Evolutionary conservation across 1,140 invertebrate species (phyloP), one percentile per base, ranked within the genome.

Genomic region (Ganaspis sp.): DNA sequence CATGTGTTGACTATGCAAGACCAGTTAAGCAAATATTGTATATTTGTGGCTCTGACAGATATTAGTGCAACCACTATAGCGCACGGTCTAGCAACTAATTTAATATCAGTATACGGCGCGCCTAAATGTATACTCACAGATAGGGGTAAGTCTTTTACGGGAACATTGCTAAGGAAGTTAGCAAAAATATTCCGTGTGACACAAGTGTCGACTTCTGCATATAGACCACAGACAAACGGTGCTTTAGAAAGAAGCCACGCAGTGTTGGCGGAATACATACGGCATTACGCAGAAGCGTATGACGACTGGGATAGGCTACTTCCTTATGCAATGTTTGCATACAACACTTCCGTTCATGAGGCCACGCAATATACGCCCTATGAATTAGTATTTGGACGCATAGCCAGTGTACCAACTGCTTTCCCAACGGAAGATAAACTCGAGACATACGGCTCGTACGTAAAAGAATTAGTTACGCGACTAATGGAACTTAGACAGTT

Each of bases 351-450:
- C 0, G 53, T 54, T 1, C 53, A 54, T 9, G 53, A 54, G 23
- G 53, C 53, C 0, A 54, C 53, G 0, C 21, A 54, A 23, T 54
- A 9, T 21, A 54, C 53, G 0, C 19, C 53, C 5, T 54, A 23
- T 54, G 19, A 54, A 54, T 1, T 54, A 34, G 29, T 6, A 6
- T 34, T 91, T 2, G 92, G 94, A 83, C n/a, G n/a, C n/a, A 34
- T 34, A n/a, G n/a, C n/a, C n/a, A n/a, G n/a, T n/a, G n/a, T n/a
- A n/a, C 29, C 29, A 2, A 3, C 29, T 34, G 2, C 29, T 34
- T 34, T 34, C 6, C 29, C 29, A 6, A 34, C 29, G 6, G 6
- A 34, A 34, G 2, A 34, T 3, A 34, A 34, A 34, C 6, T 34
- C 2, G 2, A 3, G 6, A 34, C 29, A 3, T 34, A 34, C 6